Conservation (phyloP, 2,113 vertebrate species). For the Bufo gargarizans region DNA sequence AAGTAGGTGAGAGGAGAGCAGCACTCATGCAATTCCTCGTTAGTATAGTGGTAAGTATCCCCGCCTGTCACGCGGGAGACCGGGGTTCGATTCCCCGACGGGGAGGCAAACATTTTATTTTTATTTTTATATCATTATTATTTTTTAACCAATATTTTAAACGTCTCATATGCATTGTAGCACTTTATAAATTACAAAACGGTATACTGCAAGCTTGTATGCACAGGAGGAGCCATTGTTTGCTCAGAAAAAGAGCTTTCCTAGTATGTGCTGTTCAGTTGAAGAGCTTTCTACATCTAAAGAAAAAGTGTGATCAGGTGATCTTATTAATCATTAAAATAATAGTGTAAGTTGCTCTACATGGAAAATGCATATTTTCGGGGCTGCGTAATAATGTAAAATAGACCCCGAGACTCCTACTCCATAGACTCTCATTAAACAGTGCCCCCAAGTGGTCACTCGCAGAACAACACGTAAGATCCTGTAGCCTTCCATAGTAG, state of each 20-base stretch:
- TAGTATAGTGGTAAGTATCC: conserved; percentile 68
- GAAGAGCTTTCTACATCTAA: background rate
- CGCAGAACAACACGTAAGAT: background rate
- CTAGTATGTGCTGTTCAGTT: background rate
- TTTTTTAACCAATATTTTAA: background rate
- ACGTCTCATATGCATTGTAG: background rate
- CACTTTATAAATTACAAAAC: background rate
- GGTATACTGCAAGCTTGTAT: background rate
- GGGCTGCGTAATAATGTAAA: background rate
- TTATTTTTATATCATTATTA: background rate
- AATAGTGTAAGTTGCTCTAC: background rate
- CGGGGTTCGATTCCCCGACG: conserved; percentile 49
- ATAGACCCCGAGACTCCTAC: background rate
- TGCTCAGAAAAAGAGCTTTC: background rate
- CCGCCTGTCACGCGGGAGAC: conserved; percentile 68
- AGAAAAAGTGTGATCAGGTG: background rate
- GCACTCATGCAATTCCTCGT: conserved; percentile 40
- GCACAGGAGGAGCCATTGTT: background rate
- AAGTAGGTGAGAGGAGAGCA: too few relatives aligned
- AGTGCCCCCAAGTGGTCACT: conserved; percentile 5
- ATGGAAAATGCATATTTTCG: background rate
- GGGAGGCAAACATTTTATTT: background rate
- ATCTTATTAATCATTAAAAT: background rate
- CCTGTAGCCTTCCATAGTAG: background rate
- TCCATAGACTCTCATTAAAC: background rate